These are phyloP conservation scores for Abscondita cerata DNA, from an alignment of 2,888 invertebrate genomes.

Conservation along the genomic window DNA sequence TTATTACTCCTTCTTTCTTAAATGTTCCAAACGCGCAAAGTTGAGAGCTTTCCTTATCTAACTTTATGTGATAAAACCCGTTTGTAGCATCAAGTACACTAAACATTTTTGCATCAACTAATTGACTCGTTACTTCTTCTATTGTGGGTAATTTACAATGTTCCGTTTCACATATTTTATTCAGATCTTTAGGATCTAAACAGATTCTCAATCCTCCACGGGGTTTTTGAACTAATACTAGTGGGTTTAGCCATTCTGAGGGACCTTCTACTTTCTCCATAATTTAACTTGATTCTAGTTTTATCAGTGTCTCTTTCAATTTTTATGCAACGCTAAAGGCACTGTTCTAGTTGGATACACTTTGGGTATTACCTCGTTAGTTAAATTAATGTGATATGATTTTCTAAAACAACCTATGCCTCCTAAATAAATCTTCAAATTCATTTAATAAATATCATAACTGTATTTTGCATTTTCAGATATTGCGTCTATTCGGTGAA, in stretches of 20 bases:
- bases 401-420: conserved; percentile 1
- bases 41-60: conserved; percentile 6
- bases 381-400: background rate
- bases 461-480: too few species aligned
- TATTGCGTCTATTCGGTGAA: too few species aligned
- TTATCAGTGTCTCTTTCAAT: background rate
- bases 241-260: conserved; percentile 12
- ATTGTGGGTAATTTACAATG: background rate
- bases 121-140: background rate
- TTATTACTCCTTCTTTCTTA: background rate
- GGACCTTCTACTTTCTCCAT: conserved; percentile 20
- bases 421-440: too few species aligned
- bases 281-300: conserved; percentile 25
- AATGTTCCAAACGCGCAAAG: conserved; percentile 6
- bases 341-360: background rate
- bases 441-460: too few species aligned
- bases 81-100: background rate
- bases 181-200: conserved; percentile 14
- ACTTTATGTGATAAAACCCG: conserved; percentile 11
- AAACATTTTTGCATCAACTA: conserved; percentile 5
- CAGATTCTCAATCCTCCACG: conserved; percentile 2
- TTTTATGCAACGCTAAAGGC: background rate
- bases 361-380: background rate
- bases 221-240: conserved; percentile 8
- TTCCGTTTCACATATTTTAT: conserved; percentile 10